These are phyloP conservation scores for Apis florea DNA, from an alignment of 1,140 invertebrate genomes.

Conservation along the genomic window DNA sequence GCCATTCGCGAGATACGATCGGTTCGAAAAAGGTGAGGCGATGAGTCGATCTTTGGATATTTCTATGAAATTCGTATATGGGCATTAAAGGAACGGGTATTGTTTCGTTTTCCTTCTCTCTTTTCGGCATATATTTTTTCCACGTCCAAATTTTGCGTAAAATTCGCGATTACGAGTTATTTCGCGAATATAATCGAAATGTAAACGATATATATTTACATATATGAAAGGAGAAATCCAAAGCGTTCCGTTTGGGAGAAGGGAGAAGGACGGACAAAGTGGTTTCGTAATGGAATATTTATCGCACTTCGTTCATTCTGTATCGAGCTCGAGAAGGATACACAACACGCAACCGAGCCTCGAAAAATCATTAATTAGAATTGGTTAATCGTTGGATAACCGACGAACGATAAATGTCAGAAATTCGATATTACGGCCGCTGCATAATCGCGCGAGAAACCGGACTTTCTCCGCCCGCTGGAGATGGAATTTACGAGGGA, in stretches of 20 bases:
- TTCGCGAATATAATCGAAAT: too few species aligned
- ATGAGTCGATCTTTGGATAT: too few species aligned
- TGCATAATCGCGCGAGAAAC: conserved; percentile 47
- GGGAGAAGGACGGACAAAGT: background rate
- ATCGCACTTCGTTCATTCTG: too few species aligned
- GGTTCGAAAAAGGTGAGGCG: background rate
- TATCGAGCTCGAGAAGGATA: background rate
- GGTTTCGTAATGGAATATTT: background rate
- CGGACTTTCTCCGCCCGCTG: conserved; percentile 48
- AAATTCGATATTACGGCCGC: conserved; percentile 44
- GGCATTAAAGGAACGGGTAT: too few species aligned
- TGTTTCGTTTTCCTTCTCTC: too few species aligned
- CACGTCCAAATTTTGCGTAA: too few species aligned
- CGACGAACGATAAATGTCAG: conserved; percentile 43
- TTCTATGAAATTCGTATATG: too few species aligned
- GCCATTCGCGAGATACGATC: background rate
- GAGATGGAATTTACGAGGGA: conserved; percentile 48
- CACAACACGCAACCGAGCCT: background rate
- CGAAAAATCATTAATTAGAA: conserved; percentile 38
- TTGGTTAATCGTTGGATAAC: conserved; percentile 23
- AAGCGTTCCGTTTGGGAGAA: too few species aligned
- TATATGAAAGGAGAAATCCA: background rate
- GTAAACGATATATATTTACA: too few species aligned
- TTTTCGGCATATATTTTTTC: too few species aligned
- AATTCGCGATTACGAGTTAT: too few species aligned